Conservation (phyloP, 64 coral and sea anemone species). For the Porites lutea region DNA sequence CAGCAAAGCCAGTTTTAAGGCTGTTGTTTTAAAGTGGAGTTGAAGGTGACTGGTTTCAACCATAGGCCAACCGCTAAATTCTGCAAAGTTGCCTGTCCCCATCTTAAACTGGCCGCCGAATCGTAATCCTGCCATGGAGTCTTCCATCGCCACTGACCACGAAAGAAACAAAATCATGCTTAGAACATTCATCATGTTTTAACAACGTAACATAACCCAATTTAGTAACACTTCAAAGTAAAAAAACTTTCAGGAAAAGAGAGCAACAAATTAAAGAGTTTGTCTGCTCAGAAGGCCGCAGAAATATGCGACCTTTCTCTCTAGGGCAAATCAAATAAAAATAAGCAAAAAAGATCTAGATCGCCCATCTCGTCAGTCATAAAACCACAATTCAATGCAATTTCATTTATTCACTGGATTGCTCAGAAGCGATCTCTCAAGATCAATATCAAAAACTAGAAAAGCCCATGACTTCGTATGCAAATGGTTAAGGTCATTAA, state of each 20-base stretch:
- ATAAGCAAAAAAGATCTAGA: background rate
- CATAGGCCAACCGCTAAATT: constrained; percentile 47
- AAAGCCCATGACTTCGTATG: background rate
- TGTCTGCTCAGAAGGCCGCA: background rate
- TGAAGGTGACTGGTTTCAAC: constrained; percentile 4
- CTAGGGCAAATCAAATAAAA: background rate
- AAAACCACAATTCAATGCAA: background rate
- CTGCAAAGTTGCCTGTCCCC: background rate
- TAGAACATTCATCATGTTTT: background rate
- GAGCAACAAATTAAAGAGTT: background rate
- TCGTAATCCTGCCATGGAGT: constrained; percentile 28
- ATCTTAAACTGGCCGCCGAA: constrained; percentile 1
- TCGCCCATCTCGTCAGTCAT: too few relatives aligned
- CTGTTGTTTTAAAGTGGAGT: constrained; percentile 30
- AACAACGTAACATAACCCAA: too few relatives aligned
- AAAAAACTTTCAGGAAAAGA: background rate
- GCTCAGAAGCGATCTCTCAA: background rate
- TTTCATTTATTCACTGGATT: background rate
- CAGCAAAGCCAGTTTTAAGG: background rate
- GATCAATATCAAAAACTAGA: background rate
- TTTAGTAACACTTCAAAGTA: too few relatives aligned
- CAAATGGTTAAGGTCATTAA: background rate
- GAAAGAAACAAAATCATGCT: background rate
- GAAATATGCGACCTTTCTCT: background rate
- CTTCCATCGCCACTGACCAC: background rate